phyloP scores from a whole-genome alignment of 2,888 invertebrate genomes.

The Tanypteryx hageni region DNA sequence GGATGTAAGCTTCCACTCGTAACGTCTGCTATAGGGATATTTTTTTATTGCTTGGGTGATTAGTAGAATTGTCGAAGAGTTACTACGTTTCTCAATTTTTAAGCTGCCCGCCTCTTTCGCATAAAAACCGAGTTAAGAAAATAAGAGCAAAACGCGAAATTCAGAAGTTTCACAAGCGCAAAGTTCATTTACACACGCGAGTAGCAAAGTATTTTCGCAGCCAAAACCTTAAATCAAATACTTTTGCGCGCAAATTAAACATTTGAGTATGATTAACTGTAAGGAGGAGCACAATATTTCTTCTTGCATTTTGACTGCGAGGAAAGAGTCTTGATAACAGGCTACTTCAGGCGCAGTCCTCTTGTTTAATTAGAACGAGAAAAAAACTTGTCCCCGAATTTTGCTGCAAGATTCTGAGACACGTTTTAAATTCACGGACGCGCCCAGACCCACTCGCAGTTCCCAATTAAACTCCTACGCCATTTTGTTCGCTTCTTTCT shows the following conservation, averaged over 20 bases:
- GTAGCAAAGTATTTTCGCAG: no score
- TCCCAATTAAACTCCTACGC: conserved; percentile 34
- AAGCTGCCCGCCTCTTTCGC: no score
- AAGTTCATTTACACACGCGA: no score
- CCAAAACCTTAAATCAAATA: neutral
- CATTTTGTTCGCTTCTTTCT: neutral
- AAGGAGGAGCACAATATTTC: neutral
- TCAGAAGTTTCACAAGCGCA: no score
- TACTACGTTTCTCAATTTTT: no score
- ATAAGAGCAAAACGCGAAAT: no score
- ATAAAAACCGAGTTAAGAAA: no score
- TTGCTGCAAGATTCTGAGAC: conserved; percentile 39
- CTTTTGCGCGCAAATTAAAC: neutral
- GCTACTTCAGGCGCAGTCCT: conserved; percentile 7
- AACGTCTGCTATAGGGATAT: no score
- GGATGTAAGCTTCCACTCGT: no score
- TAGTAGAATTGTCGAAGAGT: no score
- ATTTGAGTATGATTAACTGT: neutral
- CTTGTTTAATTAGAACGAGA: conserved; percentile 38
- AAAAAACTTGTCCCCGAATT: conserved; percentile 39
- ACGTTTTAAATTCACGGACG: conserved; percentile 56
- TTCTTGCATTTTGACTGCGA: conserved; percentile 10
- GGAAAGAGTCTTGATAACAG: conserved; percentile 48
- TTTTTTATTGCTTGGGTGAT: no score
- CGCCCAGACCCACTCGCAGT: neutral